Evolutionary conservation across 1,140 invertebrate species (phyloP).

Genomic region (Oncopodura yosiiana): DNA sequence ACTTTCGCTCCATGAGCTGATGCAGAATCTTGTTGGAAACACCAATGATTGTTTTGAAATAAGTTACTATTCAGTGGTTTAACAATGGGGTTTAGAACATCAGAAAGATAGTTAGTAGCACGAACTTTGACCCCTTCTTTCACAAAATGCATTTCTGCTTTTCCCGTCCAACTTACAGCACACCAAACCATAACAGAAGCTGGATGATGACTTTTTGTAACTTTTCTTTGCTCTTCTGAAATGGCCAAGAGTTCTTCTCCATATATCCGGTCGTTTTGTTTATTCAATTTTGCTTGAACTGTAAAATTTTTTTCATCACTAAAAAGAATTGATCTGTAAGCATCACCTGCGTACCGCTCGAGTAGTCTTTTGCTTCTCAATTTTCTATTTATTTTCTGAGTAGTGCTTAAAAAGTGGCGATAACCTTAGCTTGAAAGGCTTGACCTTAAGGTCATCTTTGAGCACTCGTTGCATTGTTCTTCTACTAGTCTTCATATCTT

Average conservation of each 20-base stretch:
- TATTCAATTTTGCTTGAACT: slow-evolving; percentile 12
- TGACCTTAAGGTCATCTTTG: background rate
- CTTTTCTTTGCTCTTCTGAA: background rate
- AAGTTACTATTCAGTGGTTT: slow-evolving; percentile 6
- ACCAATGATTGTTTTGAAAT: slow-evolving; percentile 17
- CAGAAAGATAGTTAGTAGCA: slow-evolving; percentile 16
- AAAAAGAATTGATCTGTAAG: slow-evolving; percentile 7
- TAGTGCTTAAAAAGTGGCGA: background rate
- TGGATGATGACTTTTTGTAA: slow-evolving; percentile 12
- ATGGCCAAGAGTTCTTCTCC: background rate
- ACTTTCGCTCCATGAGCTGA: slow-evolving; percentile 19
- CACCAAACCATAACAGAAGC: slow-evolving; percentile 16
- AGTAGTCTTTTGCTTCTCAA: background rate
- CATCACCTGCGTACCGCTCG: slow-evolving; percentile 1
- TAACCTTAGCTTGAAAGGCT: background rate
- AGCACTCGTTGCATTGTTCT: background rate
- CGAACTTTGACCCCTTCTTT: slow-evolving; percentile 11
- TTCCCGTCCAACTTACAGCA: slow-evolving; percentile 13
- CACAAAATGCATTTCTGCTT: slow-evolving; percentile 1
- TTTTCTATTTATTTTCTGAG: background rate
- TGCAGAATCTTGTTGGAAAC: slow-evolving; percentile 22
- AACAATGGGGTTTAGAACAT: slow-evolving; percentile 13
- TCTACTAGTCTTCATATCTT: background rate
- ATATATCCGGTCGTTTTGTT: slow-evolving; percentile 12
- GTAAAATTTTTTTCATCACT: slow-evolving; percentile 23